Percentiles rank a stretch among this genome's conserved stretches.
phyloP scores from a whole-genome alignment of 1,140 invertebrate genomes.

The Babylonia areolata region DNA sequence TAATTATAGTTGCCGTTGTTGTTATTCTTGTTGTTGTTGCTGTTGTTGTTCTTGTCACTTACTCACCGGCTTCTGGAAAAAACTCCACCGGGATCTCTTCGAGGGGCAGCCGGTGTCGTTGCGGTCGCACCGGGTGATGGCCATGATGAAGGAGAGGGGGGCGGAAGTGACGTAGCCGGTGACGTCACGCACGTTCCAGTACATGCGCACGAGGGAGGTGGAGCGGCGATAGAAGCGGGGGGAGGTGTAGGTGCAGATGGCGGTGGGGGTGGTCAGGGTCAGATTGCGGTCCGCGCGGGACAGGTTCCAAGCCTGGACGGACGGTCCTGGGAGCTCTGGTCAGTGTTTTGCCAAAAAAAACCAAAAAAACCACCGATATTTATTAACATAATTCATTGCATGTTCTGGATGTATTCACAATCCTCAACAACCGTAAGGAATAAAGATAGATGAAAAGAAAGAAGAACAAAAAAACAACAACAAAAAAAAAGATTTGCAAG shows the following conservation, averaged over 20 bases:
- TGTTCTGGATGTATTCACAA: neutral
- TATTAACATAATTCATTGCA: no score
- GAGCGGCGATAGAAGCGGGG: neutral
- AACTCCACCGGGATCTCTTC: neutral
- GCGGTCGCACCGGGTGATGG: neutral
- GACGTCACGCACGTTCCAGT: conserved; percentile 36
- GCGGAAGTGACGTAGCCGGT: conserved; percentile 12
- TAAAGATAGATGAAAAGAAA: no score
- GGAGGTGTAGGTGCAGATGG: conserved; percentile 35
- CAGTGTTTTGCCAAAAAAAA: no score
- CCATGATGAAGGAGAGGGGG: conserved; percentile 33
- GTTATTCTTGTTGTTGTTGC: neutral
- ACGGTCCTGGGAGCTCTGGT: neutral
- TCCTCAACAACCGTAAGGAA: neutral
- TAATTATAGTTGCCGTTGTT: neutral
- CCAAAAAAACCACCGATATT: no score
- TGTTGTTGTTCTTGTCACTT: neutral
- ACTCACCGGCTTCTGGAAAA: neutral
- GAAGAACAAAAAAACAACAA: no score
- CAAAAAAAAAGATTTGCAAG: no score
- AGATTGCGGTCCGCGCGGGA: neutral
- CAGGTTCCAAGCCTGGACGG: neutral
- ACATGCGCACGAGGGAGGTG: conserved; percentile 15
- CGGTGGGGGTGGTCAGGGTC: conserved; percentile 1
- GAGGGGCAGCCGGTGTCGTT: neutral